These are phyloP conservation scores for Rhynchonycteris naso DNA, from an alignment of 2,797 vertebrate species.

Conservation along the genomic window DNA sequence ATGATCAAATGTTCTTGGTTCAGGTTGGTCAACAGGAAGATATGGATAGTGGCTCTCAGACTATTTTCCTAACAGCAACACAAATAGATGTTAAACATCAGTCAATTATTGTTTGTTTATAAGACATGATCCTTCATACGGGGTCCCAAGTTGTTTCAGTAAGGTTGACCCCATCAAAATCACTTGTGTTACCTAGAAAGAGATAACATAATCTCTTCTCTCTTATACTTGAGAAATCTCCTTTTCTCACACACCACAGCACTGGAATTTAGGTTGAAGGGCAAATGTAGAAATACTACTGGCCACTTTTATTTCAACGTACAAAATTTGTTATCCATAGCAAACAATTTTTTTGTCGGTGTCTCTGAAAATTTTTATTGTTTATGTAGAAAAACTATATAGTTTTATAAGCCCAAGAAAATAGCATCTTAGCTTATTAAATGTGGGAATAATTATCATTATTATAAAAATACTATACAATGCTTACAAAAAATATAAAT, in stretches of 20 bases:
- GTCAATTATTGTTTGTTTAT: background rate
- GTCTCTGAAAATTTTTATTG: background rate
- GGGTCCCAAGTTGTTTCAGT: background rate
- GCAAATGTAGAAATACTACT: background rate
- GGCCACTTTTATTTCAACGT: conserved; percentile 29
- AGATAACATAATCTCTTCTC: background rate
- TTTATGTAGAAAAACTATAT: background rate
- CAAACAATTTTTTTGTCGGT: background rate
- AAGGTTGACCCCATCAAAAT: background rate
- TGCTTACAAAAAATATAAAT: background rate
- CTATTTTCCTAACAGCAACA: background rate
- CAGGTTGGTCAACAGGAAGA: conserved; percentile 15
- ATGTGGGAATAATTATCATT: conserved; percentile 11
- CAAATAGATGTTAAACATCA: background rate
- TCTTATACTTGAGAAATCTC: conserved; percentile 39
- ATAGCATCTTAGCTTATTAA: conserved; percentile 30
- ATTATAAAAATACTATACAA: background rate
- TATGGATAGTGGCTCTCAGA: background rate
- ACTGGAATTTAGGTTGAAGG: background rate
- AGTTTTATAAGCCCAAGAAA: conserved; percentile 22
- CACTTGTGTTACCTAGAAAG: background rate
- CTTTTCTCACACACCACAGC: background rate
- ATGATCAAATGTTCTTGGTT: conserved; percentile 55
- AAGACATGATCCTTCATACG: background rate
- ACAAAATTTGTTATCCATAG: conserved; percentile 18